phyloP scores from a whole-genome alignment of 2,797 vertebrate species.

The Bryconaethiops microstoma region DNA sequence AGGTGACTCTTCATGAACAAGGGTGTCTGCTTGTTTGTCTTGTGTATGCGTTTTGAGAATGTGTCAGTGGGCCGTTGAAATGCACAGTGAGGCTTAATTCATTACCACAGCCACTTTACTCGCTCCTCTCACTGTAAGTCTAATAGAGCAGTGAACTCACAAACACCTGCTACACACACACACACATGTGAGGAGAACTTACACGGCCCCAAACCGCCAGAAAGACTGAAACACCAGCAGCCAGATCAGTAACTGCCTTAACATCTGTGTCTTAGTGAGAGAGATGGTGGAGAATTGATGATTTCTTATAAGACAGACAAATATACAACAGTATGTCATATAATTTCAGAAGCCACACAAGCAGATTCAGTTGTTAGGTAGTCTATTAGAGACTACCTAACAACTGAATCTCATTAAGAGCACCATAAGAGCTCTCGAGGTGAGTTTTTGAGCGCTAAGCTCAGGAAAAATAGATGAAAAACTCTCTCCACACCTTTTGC shows the following conservation, averaged over 20 bases:
- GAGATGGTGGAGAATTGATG: too few relatives aligned
- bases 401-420: neutral
- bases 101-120: constrained; percentile 62
- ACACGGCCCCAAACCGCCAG: constrained; percentile 5
- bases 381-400: too few relatives aligned
- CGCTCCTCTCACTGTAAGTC: constrained; percentile 57
- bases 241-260: neutral
- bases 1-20: neutral
- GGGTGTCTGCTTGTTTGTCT: constrained; percentile 42
- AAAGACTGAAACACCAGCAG: neutral
- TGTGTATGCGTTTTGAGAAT: constrained; percentile 63
- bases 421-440: neutral
- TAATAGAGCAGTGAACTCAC: constrained; percentile 66
- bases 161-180: constrained; percentile 30
- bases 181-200: constrained; percentile 29
- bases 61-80: constrained; percentile 68
- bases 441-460: constrained; percentile 42
- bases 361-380: too few relatives aligned
- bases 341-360: too few relatives aligned
- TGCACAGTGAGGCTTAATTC: constrained; percentile 68
- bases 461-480: constrained; percentile 34
- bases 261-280: too few relatives aligned
- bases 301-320: too few relatives aligned
- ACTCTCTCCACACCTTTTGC: constrained; percentile 32
- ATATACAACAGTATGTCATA: too few relatives aligned